Evolutionary conservation across 92 coral and sea anemone species (phyloP), one percentile per base, ranked within the genome.

Genomic region (Virgularia gustaviana): DNA sequence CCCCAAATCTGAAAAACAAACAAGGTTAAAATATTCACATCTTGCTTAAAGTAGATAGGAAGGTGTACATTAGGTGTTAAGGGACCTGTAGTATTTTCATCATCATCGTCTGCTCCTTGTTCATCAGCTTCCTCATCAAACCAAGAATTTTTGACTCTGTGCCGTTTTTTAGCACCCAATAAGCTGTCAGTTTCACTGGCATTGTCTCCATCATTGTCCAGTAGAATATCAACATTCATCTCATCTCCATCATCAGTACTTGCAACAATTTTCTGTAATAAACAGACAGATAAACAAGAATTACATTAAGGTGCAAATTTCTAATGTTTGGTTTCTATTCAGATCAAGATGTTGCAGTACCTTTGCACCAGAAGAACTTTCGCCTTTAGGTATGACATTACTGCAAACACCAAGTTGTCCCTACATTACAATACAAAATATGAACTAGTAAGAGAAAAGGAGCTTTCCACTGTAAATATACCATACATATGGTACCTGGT

Each of bases 101-200:
- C 96, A 60, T 90, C 97, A 4, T 90, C 96, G 66, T 81, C 84
- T 37, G 63, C 91, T 16, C 78, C 96, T 63, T 91, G 90, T 61
- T 89, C 98, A 56, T 83, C 96, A 58, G 95, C 97, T 57, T 91
- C 97, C 64, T 92, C 98, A 57, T 92, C 98, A 35, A 92, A 85
- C 98, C 96, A 92, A 13, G 83, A 67, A 44, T 65, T 82, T 72
- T 87, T 91, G 36, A 84, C 82, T 22, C 91, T 76, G 61, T 75
- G 88, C 19, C 89, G 76, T 73, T 89, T 92, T 39, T 86, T 84
- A 20, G 81, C 86, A 25, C 85, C 87, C 12, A 81, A 39, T 49
- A 89, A 83, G 35, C 89, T 85, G 22, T 88, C 98, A 70, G 86
- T 82, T 59, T 92, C 98, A 89, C 98, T 92, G 9, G 75, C 58